Conservation (phyloP, 2,797 vertebrate genomes). For the Acipenser transmontanus region DNA sequence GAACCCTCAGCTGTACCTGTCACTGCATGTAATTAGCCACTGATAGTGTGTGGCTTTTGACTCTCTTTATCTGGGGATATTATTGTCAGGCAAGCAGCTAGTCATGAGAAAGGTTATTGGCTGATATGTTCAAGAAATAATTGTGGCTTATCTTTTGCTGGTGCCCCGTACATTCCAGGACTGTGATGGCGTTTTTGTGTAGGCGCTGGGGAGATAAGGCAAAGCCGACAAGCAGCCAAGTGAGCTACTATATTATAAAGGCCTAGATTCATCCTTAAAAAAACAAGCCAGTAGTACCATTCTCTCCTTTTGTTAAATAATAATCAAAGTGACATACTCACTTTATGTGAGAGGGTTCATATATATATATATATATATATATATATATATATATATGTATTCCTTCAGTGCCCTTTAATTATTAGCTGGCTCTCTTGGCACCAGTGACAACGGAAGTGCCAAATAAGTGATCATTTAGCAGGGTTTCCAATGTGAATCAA, state of each 20-base stretch:
- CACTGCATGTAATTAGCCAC: conserved; percentile 21
- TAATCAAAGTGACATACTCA: not conserved
- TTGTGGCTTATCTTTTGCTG: conserved; percentile 17
- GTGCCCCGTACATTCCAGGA: not conserved
- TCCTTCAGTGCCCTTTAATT: too few relatives aligned
- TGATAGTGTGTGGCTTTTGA: conserved; percentile 14
- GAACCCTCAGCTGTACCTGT: conserved; percentile 21
- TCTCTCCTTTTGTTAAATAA: not conserved
- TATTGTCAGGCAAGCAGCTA: conserved; percentile 22
- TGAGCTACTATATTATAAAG: not conserved
- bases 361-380: too few relatives aligned
- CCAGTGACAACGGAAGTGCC: not conserved
- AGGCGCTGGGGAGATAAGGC: conserved; percentile 4
- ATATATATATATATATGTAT: too few relatives aligned
- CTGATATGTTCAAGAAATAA: conserved; percentile 4
- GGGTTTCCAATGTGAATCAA: not conserved
- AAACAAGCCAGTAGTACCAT: not conserved
- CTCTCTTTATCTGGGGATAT: conserved; percentile 21
- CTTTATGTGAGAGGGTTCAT: not conserved
- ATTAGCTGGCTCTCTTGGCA: not conserved
- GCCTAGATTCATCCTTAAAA: not conserved
- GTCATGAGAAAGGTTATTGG: conserved; percentile 15
- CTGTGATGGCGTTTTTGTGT: conserved; percentile 1
- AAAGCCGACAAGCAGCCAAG: not conserved
- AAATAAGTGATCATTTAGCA: not conserved